Base-by-base conservation (phyloP, 1,140 invertebrate species). In the Drosophila nigrodunni region DNA sequence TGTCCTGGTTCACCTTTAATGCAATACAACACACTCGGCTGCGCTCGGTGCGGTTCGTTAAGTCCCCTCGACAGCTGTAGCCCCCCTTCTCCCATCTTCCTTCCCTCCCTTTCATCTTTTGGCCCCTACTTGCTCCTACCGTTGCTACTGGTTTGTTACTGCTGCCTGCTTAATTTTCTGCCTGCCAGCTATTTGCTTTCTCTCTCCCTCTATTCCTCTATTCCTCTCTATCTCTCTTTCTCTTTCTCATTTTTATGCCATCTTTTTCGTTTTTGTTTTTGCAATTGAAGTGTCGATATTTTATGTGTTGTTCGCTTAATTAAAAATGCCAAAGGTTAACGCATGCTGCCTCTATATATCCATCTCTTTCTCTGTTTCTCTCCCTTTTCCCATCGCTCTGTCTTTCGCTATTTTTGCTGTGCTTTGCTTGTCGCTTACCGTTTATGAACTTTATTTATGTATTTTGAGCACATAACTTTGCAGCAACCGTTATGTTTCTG, bases 271-370 rank as follows among this genome's bases (percentile, higher is more conserved):
- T 65, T 61, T 66, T 80, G 35, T 81, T 83, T 80, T 82, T 82
- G 85, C 83, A 88, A 88, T 89, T 88, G 82, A 89, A 88, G 83
- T 88, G 83, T 88, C 83, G 83, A 88, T 88, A 88, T 88, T 89
- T 88, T 88, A 88, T 89, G 85, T 87, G 70, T 78, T 88, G 77
- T 83, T 83, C 83, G 80, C 75, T 88, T 88, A 89, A 88, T 89
- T 88, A 88, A 88, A 88, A 88, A 88, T 88, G 83, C 85, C 85
- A 88, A 88, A 88, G 83, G 83, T 89, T 88, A 88, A 89, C 85
- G 76, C 80, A 82, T 82, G 75, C 67, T 60, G 67, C 69, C 74
- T 65, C 25, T 6, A 30, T 30, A 30, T 30, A 30, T 30, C 25
- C 25, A 30, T 30, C 25, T 30, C 25, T 44, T 55, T 55, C 65